Conservation (phyloP, 2,888 invertebrate species). For the Odontocerum albicorne region DNA sequence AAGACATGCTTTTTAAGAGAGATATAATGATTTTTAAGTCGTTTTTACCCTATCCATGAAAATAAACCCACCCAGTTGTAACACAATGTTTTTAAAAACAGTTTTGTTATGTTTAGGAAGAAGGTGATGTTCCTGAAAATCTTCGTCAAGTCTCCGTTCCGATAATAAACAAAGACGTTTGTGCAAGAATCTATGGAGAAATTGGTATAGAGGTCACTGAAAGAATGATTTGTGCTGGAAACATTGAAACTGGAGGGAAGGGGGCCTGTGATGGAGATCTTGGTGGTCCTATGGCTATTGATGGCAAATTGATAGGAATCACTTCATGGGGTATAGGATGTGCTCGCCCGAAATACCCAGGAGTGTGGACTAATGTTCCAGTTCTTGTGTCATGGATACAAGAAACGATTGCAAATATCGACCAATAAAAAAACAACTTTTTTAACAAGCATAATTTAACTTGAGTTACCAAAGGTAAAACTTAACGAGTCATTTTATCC, state of each 20-base stretch:
- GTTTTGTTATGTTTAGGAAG: conserved; percentile 48
- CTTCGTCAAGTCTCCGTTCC: conserved; percentile 49
- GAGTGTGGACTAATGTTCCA: conserved; percentile 59
- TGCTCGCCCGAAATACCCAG: conserved; percentile 55
- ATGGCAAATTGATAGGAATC: too few relatives aligned
- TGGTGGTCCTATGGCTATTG: conserved; percentile 63
- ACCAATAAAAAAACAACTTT: too few relatives aligned
- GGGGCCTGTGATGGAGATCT: conserved; percentile 61
- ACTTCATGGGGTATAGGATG: conserved; percentile 63
- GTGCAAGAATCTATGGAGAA: conserved; percentile 46
- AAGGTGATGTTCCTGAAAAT: conserved; percentile 44
- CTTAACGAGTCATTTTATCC: too few relatives aligned
- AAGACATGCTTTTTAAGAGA: too few relatives aligned
- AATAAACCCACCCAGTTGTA: too few relatives aligned
- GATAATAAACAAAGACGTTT: conserved; percentile 47
- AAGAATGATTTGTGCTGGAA: conserved; percentile 53
- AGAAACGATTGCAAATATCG: too few relatives aligned
- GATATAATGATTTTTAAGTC: too few relatives aligned
- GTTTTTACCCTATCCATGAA: too few relatives aligned
- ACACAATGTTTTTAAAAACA: too few relatives aligned
- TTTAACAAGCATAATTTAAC: too few relatives aligned
- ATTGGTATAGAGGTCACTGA: conserved; percentile 44
- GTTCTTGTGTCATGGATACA: conserved; percentile 48
- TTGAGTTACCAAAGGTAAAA: too few relatives aligned
- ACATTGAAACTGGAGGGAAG: conserved; percentile 43